These are phyloP conservation scores for Drosophila guanche DNA, from an alignment of 1,140 invertebrate species.

Conservation along the genomic window DNA sequence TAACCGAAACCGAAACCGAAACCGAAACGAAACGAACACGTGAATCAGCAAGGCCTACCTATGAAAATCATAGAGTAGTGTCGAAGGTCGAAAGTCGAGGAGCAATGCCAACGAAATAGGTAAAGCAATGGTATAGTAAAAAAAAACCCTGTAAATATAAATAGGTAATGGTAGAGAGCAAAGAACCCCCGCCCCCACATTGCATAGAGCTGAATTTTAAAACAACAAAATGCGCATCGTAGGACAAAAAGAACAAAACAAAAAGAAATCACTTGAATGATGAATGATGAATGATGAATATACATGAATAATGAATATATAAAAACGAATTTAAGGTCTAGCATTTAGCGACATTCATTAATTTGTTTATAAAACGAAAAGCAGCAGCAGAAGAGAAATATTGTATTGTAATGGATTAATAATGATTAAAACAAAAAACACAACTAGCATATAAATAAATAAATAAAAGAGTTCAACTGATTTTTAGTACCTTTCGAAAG, in stretches of 20 bases:
- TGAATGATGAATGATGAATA: constrained; percentile 18
- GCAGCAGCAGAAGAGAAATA: constrained; percentile 35
- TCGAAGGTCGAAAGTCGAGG: constrained; percentile 21
- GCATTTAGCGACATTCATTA: constrained; percentile 68
- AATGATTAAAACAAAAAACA: constrained; percentile 12
- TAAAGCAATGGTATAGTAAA: constrained; percentile 36
- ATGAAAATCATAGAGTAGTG: constrained; percentile 50
- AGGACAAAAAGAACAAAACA: constrained; percentile 1
- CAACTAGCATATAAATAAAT: constrained; percentile 61
- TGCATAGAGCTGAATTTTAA: constrained; percentile 72
- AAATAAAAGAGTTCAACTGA: constrained; percentile 74
- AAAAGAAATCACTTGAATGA: constrained; percentile 1
- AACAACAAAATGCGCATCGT: constrained; percentile 23
- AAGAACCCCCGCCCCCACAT: background rate
- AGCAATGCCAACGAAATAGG: constrained; percentile 65
- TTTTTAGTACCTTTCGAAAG: constrained; percentile 75
- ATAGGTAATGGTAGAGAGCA: constrained; percentile 50
- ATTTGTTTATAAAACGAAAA: constrained; percentile 75
- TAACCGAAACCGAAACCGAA: background rate
- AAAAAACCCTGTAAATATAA: constrained; percentile 66
- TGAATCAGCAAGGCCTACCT: constrained; percentile 49
- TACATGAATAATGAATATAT: constrained; percentile 44
- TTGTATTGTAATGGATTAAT: constrained; percentile 20
- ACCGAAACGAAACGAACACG: constrained; percentile 31
- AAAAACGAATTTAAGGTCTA: constrained; percentile 79